Conservation (phyloP, 2,888 invertebrate species). For the Leptopilina syphax region DNA sequence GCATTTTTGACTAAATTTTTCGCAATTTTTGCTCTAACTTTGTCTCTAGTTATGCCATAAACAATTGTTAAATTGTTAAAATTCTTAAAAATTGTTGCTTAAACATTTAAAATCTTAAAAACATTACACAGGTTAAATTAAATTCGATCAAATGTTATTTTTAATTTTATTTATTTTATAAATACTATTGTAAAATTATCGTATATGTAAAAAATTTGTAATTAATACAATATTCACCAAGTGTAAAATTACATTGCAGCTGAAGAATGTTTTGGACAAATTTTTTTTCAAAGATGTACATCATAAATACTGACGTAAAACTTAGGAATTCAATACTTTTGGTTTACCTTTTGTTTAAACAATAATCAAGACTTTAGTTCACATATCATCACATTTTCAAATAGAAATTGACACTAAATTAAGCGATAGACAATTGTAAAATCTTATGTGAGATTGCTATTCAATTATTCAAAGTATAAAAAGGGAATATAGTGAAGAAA, state of each 20-base stretch:
- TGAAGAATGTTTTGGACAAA: slow-evolving; percentile 6
- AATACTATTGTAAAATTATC: slow-evolving; percentile 32
- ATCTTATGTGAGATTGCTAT: slow-evolving; percentile 10
- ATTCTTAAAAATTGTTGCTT: too few species aligned
- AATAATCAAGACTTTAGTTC: slow-evolving; percentile 16
- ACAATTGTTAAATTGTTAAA: too few species aligned
- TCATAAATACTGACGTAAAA: slow-evolving; percentile 25
- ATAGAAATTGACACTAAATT: slow-evolving; percentile 8
- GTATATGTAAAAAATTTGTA: slow-evolving; percentile 26
- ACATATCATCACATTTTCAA: slow-evolving; percentile 12
- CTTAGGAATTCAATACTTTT: slow-evolving; percentile 28
- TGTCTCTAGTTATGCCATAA: too few species aligned
- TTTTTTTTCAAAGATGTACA: not conserved
- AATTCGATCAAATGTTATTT: not conserved
- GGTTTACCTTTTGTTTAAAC: slow-evolving; percentile 9
- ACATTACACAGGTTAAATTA: not conserved
- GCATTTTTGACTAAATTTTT: too few species aligned
- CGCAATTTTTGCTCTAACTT: too few species aligned
- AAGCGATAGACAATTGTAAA: slow-evolving; percentile 1
- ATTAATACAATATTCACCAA: slow-evolving; percentile 10
- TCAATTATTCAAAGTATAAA: slow-evolving; percentile 7
- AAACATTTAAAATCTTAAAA: too few species aligned
- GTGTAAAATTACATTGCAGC: slow-evolving; percentile 5
- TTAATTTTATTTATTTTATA: slow-evolving; percentile 35
- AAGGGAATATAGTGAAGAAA: not conserved